Evolutionary conservation across 2,888 invertebrate species (phyloP).

Genomic region (Leucoptera coffeella): DNA sequence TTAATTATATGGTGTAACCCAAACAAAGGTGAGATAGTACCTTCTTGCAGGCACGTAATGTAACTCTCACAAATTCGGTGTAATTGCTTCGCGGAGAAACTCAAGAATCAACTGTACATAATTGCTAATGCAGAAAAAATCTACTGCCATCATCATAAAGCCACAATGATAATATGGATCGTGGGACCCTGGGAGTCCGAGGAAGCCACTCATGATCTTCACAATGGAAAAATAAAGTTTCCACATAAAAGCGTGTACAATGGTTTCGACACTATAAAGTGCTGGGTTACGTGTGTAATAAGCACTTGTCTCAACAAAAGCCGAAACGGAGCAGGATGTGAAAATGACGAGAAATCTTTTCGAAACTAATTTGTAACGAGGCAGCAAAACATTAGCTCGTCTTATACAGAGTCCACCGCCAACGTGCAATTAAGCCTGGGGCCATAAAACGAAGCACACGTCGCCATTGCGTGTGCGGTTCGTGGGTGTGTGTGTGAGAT

Average conservation of each 20-base stretch:
- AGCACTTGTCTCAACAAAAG: too few species aligned
- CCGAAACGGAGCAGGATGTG: too few species aligned
- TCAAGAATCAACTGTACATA: conserved; percentile 39
- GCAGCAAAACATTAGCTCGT: too few species aligned
- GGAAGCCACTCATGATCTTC: conserved; percentile 30
- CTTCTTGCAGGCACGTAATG: conserved; percentile 17
- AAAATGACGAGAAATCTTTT: too few species aligned
- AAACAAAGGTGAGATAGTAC: conserved; percentile 28
- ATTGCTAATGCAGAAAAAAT: conserved; percentile 45
- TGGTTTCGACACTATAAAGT: conserved; percentile 49
- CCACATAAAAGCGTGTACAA: conserved; percentile 33
- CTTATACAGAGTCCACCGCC: too few species aligned
- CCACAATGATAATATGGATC: conserved; percentile 44
- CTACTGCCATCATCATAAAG: conserved; percentile 29
- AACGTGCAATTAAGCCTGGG: too few species aligned
- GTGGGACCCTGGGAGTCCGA: conserved; percentile 47
- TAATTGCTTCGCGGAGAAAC: conserved; percentile 40
- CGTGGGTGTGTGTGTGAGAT: too few species aligned
- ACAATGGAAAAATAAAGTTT: conserved; percentile 39
- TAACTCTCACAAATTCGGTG: conserved; percentile 37
- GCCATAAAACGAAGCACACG: too few species aligned
- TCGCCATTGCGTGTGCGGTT: too few species aligned
- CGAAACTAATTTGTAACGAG: too few species aligned
- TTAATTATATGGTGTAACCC: too few species aligned
- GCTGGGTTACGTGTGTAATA: too few species aligned